These are phyloP conservation scores for Bambusicola thoracicus DNA, from an alignment of 2,113 vertebrate genomes.

Conservation along the genomic window DNA sequence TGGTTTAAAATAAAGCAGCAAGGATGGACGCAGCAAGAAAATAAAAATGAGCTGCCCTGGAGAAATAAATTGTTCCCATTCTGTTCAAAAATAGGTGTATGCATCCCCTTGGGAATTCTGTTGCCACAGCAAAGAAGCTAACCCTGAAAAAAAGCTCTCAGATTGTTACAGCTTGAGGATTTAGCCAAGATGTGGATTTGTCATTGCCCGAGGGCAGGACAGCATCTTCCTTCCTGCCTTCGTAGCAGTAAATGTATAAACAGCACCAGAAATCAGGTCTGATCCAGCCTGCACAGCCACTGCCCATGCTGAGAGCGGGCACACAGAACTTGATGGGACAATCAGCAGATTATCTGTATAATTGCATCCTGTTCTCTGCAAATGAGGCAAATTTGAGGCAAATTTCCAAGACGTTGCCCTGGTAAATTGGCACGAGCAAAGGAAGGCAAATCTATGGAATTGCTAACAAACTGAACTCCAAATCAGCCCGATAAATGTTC, in stretches of 20 bases:
- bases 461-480: constrained; percentile 42
- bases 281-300: constrained; percentile 45
- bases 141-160: constrained; percentile 4
- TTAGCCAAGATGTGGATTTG: constrained; percentile 32
- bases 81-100: constrained; percentile 29
- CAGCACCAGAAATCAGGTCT: constrained; percentile 49
- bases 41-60: constrained; percentile 5
- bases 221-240: constrained; percentile 4
- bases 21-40: constrained; percentile 15
- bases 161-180: constrained; percentile 21
- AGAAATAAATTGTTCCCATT: constrained; percentile 15
- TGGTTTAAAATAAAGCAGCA: neutral
- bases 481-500: constrained; percentile 40
- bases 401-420: constrained; percentile 41
- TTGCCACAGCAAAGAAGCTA: constrained; percentile 17
- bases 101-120: constrained; percentile 6
- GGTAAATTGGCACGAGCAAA: constrained; percentile 42
- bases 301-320: neutral
- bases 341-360: constrained; percentile 62
- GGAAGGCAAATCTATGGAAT: constrained; percentile 49
- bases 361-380: constrained; percentile 63
- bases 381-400: neutral
- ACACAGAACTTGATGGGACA: constrained; percentile 1
- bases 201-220: constrained; percentile 47
- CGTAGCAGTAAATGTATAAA: neutral